Evolutionary conservation across 2,797 vertebrate species (phyloP).

Genomic region (Poecilia wingei): DNA sequence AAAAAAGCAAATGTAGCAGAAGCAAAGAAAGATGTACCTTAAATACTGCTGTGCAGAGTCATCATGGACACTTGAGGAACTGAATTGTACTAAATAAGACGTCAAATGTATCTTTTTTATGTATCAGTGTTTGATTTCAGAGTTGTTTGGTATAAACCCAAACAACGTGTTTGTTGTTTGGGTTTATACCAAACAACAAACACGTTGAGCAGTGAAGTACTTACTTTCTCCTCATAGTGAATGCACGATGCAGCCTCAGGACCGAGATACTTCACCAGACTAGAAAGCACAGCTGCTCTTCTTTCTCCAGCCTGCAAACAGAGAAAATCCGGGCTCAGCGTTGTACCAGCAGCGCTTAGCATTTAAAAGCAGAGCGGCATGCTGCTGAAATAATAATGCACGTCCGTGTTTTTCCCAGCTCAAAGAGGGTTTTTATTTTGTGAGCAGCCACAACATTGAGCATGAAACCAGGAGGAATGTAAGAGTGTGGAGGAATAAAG

Average conservation of each 20-base stretch:
- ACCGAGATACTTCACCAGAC: slow-evolving; percentile 78
- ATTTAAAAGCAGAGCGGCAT: slow-evolving; percentile 16
- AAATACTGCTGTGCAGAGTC: not conserved
- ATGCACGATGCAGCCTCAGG: slow-evolving; percentile 76
- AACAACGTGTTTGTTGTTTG: too few relatives aligned
- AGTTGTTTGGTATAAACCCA: too few relatives aligned
- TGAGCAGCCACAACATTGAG: not conserved
- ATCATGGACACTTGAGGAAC: not conserved
- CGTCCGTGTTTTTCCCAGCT: not conserved
- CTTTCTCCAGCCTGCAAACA: slow-evolving; percentile 73
- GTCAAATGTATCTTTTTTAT: not conserved
- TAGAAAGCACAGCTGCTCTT: slow-evolving; percentile 71
- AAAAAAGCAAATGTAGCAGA: not conserved
- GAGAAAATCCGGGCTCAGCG: slow-evolving; percentile 22
- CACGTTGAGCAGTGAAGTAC: slow-evolving; percentile 34
- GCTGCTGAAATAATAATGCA: slow-evolving; percentile 44
- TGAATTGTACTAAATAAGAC: not conserved
- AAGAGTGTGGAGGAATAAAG: not conserved
- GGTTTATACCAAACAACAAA: slow-evolving; percentile 24
- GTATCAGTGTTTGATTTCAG: not conserved
- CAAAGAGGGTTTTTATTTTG: not conserved
- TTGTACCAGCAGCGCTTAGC: slow-evolving; percentile 20
- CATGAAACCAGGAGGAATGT: not conserved
- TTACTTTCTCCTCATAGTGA: slow-evolving; percentile 82
- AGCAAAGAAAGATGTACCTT: not conserved